Base-by-base conservation (phyloP, 1,140 invertebrate species). In the Tachypleus tridentatus region DNA sequence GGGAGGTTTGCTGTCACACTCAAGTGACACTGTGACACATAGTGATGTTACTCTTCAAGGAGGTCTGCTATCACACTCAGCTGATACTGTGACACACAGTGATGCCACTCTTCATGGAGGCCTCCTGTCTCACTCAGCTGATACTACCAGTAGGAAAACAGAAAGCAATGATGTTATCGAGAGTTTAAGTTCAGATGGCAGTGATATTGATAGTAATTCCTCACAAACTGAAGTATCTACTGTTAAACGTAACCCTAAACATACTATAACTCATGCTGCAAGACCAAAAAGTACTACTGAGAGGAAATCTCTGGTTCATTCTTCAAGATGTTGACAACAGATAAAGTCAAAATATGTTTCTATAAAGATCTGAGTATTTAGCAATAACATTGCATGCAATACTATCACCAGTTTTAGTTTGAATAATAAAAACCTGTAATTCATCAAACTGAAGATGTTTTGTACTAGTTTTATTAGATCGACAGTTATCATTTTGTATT, bases 171-270 rank as follows among this genome's bases (percentile, higher is more conserved):
- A 60, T 9, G 63, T 57, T 60, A 62, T 62, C 9, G 64, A 60
- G 48, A 64, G 60, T 9, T 67, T 63, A 8, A 63, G 64, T 52
- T 63, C 63, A 51, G 67, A 68, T 54, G 64, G 64, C 29, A 68
- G 67, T 61, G 67, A 68, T 63, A 60, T 65, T 47, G 67, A 68
- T 49, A 65, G 62, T 54, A 54, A 54, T 54, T 54, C 53, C 58
- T 65, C 64, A 5, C 54, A 60, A 6, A 65, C 65, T 63, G 65
- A 65, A 57, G 61, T 68, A 29, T 68, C 67, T 5, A 68, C 67
- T 60, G 67, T 68, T 51, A 68, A 65, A 65, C 61, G 67, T 54
- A 68, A 68, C 57, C 67, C 64, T 29, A 68, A 65, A 53, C 67
- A 68, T 64, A n/a, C 53, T 29, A 29, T 29, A 29, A 29, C 29